Evolutionary conservation across 2,113 vertebrate species (phyloP).

Genomic region (Lipotes vexillifer): DNA sequence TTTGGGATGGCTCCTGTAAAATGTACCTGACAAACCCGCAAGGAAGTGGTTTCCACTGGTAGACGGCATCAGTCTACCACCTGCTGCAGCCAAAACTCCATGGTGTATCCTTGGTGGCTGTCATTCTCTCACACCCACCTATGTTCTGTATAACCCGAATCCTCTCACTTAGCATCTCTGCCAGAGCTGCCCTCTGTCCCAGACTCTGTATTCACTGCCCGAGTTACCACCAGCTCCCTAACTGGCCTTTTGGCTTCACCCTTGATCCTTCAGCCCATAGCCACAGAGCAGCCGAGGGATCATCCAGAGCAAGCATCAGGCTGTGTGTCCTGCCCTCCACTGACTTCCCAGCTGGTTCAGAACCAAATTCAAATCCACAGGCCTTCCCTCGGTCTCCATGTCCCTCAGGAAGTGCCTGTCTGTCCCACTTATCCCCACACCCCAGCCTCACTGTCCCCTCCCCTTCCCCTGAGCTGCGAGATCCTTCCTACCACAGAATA

Average conservation of each 20-base stretch:
- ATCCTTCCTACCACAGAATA: background rate
- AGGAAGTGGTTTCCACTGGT: background rate
- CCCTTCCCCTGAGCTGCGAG: background rate
- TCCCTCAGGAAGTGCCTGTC: background rate
- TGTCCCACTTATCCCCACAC: background rate
- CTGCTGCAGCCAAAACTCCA: background rate
- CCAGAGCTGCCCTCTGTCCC: background rate
- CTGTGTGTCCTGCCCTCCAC: background rate
- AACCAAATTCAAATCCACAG: no score
- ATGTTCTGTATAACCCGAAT: fast-evolving
- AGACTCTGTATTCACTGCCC: background rate
- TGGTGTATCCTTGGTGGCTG: fast-evolving
- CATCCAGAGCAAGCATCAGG: background rate
- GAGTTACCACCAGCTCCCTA: background rate
- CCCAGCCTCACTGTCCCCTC: background rate
- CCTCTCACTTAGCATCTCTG: no score
- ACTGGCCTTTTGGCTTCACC: no score
- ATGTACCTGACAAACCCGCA: background rate
- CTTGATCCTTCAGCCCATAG: background rate
- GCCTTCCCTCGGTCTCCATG: background rate
- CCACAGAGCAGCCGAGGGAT: background rate
- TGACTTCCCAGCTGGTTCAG: fast-evolving
- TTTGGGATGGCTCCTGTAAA: no score
- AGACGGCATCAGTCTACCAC: background rate
- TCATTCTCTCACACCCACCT: background rate